phyloP scores from a whole-genome alignment of 2,113 vertebrate genomes.

The Caloenas nicobarica region DNA sequence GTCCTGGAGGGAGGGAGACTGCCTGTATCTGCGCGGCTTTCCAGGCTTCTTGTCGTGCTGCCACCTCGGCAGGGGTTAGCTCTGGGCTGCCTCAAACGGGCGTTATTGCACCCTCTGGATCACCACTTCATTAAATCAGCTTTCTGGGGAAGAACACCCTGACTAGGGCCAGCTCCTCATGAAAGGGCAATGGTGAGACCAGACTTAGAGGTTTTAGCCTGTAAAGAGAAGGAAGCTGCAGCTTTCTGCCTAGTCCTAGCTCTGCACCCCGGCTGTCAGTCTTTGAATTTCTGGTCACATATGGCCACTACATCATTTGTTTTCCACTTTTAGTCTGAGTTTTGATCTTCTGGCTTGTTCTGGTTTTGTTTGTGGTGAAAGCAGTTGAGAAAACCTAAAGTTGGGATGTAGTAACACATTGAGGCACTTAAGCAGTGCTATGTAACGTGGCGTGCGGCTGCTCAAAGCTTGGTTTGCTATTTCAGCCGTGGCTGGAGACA shows the following conservation, averaged over 20 bases:
- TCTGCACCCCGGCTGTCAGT: rapidly evolving
- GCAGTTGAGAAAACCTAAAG: neutral
- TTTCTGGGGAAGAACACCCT: neutral
- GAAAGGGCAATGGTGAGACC: neutral
- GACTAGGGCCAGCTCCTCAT: neutral
- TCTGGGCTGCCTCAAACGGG: neutral
- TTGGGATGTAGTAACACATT: neutral
- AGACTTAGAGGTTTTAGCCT: neutral
- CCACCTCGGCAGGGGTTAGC: neutral
- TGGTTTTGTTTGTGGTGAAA: neutral
- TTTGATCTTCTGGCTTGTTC: neutral
- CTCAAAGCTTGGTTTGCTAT: neutral
- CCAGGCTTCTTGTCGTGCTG: neutral
- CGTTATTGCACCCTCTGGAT: neutral
- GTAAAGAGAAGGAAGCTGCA: neutral
- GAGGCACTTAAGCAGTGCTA: neutral
- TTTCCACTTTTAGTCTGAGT: neutral
- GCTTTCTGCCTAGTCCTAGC: neutral
- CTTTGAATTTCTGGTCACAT: neutral
- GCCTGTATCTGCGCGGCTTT: neutral
- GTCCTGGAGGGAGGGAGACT: neutral
- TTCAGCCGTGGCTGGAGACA: neutral
- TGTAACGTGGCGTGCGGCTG: neutral
- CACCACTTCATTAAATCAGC: neutral
- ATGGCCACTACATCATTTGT: rapidly evolving